phyloP scores from a whole-genome alignment of 2,888 invertebrate species.

The Volucella zonaria region DNA sequence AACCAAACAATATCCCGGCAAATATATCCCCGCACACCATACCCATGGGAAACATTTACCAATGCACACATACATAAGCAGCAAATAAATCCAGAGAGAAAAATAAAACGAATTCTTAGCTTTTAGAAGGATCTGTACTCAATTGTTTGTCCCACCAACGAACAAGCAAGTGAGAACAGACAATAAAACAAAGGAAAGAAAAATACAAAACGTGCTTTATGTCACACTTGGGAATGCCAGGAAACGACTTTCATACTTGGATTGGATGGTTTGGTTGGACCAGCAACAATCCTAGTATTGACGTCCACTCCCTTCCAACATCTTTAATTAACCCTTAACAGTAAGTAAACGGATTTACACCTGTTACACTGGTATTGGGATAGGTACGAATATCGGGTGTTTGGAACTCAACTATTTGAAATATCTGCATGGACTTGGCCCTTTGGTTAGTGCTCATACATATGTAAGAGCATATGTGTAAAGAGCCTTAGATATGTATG shows the following conservation, averaged over 20 bases:
- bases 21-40: constrained; percentile 16
- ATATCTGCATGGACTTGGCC: too few species aligned
- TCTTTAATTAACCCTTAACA: constrained; percentile 56
- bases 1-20: constrained; percentile 60
- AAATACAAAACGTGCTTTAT: constrained; percentile 44
- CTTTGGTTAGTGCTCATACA: too few species aligned
- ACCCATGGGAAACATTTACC: constrained; percentile 53
- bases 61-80: constrained; percentile 31
- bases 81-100: constrained; percentile 38
- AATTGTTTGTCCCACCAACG: not conserved
- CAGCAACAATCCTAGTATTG: constrained; percentile 19
- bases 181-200: constrained; percentile 5
- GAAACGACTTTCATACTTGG: constrained; percentile 28
- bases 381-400: not conserved
- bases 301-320: constrained; percentile 13
- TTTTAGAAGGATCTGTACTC: not conserved
- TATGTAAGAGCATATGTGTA: too few species aligned
- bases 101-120: not conserved
- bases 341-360: constrained; percentile 38
- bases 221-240: constrained; percentile 51
- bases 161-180: constrained; percentile 20
- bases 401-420: not conserved
- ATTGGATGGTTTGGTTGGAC: not conserved
- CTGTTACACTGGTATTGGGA: not conserved
- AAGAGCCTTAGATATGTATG: too few species aligned